Conservation (phyloP, 2,113 vertebrate genomes). For the Mystacornis crossleyi region DNA sequence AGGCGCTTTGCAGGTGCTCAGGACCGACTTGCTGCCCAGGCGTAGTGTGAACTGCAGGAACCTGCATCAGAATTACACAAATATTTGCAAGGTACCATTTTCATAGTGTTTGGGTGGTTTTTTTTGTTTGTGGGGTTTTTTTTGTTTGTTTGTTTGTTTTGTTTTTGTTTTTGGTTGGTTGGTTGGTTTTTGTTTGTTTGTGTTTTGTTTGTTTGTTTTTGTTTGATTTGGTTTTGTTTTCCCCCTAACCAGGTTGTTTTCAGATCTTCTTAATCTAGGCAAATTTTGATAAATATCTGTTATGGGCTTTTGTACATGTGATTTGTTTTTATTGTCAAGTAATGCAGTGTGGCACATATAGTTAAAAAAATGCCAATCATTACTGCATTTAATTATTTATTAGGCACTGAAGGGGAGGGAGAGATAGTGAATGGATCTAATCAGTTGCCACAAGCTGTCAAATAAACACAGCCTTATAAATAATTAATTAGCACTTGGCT, state of each 20-base stretch:
- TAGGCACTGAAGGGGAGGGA: conserved; percentile 67
- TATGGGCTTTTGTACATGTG: neutral
- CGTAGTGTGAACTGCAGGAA: conserved; percentile 96
- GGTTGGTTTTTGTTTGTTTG: neutral
- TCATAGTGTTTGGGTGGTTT: neutral
- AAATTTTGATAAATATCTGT: conserved; percentile 25
- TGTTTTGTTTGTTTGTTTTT: accelerated
- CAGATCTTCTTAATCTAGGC: conserved; percentile 22
- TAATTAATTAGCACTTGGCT: conserved; percentile 78
- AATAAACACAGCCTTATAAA: conserved; percentile 80
- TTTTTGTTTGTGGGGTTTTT: too few species aligned
- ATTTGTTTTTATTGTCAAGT: conserved; percentile 49
- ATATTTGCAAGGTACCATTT: neutral
- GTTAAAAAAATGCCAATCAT: conserved; percentile 74
- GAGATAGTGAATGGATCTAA: conserved; percentile 72
- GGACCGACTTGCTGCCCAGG: conserved; percentile 91
- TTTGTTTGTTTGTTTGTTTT: accelerated
- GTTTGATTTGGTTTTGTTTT: neutral
- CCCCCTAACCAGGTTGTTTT: neutral
- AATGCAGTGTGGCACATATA: conserved; percentile 20
- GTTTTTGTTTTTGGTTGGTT: neutral
- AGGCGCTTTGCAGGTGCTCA: conserved; percentile 94
- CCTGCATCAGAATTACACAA: conserved; percentile 66
- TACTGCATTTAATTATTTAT: conserved; percentile 79
- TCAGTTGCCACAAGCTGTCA: conserved; percentile 81